Conservation (phyloP, 2,113 vertebrate genomes). For the Pterocles orientalis region DNA sequence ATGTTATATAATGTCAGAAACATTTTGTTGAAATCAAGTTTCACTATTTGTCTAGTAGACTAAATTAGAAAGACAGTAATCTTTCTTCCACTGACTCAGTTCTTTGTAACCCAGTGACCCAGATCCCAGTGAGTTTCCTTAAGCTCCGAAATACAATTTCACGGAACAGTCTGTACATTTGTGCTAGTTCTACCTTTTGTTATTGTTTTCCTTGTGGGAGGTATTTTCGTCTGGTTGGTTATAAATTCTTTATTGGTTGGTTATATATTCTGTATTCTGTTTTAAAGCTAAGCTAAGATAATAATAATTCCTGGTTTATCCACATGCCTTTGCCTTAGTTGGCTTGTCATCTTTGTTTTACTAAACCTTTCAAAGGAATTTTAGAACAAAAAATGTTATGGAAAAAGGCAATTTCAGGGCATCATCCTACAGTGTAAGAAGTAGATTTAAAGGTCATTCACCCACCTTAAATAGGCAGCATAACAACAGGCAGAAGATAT, state of each 20-base stretch:
- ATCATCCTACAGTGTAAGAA: neutral
- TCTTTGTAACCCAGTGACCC: constrained; percentile 10
- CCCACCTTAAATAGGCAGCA: neutral
- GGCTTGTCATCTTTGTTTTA: neutral
- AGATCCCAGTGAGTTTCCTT: neutral
- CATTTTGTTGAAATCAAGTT: neutral
- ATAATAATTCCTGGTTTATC: neutral
- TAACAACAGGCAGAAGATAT: neutral
- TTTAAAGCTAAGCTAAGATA: neutral
- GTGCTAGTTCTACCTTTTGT: neutral
- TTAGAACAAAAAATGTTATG: neutral
- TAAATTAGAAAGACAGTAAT: neutral
- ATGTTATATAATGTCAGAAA: neutral
- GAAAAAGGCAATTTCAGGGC: neutral
- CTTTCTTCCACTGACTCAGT: neutral
- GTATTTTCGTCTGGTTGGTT: neutral
- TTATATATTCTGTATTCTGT: neutral
- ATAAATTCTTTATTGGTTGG: neutral
- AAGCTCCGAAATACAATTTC: neutral
- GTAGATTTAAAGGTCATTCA: neutral
- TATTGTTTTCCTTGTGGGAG: neutral
- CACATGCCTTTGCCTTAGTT: neutral
- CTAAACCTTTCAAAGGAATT: neutral
- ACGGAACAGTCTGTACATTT: neutral
- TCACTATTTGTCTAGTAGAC: neutral